A percentile compares a stretch with the other conserved stretches of the same genome.
Conservation (phyloP, 2,797 vertebrate genomes). For the Nannoperca australis region DNA sequence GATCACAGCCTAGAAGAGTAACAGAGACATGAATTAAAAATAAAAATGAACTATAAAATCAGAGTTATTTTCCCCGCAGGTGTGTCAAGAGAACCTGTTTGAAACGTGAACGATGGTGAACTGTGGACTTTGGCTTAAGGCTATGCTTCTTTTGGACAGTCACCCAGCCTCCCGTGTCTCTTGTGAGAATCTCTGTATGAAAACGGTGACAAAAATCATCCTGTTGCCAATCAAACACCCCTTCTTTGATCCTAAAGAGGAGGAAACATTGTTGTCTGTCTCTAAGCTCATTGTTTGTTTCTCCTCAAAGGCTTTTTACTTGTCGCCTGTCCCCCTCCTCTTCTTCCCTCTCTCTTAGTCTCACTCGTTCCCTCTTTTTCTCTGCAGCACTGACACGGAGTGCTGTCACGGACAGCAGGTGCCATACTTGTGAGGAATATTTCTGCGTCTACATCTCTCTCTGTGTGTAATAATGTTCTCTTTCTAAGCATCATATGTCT, state of each 20-base stretch:
- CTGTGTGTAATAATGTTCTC: constrained; percentile 34
- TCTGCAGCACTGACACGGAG: constrained; percentile 31
- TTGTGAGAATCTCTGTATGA: constrained; percentile 16
- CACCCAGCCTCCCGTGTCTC: too few species aligned
- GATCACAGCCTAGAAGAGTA: too few species aligned
- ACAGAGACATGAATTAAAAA: too few species aligned
- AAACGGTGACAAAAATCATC: neutral
- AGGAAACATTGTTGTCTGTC: constrained; percentile 20
- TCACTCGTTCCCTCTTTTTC: neutral
- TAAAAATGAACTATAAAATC: too few species aligned
- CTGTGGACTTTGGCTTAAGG: too few species aligned
- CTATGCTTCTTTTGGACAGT: too few species aligned
- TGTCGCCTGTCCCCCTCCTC: neutral
- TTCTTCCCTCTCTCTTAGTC: neutral
- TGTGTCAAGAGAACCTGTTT: too few species aligned
- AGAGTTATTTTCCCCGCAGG: too few species aligned
- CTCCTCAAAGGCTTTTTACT: constrained; percentile 31
- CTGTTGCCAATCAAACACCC: constrained; percentile 22
- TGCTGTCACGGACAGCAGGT: constrained; percentile 39
- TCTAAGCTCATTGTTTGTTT: constrained; percentile 45
- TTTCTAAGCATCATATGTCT: constrained; percentile 41
- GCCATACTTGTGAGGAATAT: constrained; percentile 19
- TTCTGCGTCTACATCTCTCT: constrained; percentile 39
- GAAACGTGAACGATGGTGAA: too few species aligned
- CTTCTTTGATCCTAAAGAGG: constrained; percentile 36